Evolutionary conservation across 2,113 vertebrate species (phyloP).

Genomic region (Ceyx margarethae): DNA sequence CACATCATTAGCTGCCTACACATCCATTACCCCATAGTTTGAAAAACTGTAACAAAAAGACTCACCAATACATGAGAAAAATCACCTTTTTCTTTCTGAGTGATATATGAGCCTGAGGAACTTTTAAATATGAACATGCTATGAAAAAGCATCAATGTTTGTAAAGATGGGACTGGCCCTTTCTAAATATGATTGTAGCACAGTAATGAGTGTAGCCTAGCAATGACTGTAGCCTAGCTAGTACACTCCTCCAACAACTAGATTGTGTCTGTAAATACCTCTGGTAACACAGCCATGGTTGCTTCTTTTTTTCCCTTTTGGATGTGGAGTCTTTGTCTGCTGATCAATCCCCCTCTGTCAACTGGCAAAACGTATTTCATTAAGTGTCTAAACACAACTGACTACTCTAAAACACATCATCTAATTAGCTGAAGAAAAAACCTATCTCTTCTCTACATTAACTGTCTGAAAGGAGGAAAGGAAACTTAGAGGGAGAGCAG

Average conservation of each 20-base stretch:
- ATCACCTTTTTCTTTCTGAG: not conserved
- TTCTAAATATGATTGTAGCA: not conserved
- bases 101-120: not conserved
- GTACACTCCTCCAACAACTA: not conserved
- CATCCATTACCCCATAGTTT: conserved; percentile 76
- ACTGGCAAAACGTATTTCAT: conserved; percentile 19
- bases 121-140: not conserved
- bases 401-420: not conserved
- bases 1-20: conserved; percentile 83
- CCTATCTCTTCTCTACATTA: not conserved
- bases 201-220: not conserved
- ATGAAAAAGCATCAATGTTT: not conserved
- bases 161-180: not conserved
- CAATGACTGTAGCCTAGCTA: not conserved
- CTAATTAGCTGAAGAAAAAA: not conserved
- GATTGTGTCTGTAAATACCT: not conserved
- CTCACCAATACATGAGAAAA: conserved; percentile 8
- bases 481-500: not conserved
- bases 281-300: not conserved
- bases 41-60: conserved; percentile 69
- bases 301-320: not conserved
- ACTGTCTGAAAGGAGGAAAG: not conserved
- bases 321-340: not conserved
- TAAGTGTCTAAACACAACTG: conserved; percentile 28
- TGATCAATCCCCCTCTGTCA: not conserved